Conservation (phyloP, 2,113 vertebrate genomes). For the Psephotus haematonotus region DNA sequence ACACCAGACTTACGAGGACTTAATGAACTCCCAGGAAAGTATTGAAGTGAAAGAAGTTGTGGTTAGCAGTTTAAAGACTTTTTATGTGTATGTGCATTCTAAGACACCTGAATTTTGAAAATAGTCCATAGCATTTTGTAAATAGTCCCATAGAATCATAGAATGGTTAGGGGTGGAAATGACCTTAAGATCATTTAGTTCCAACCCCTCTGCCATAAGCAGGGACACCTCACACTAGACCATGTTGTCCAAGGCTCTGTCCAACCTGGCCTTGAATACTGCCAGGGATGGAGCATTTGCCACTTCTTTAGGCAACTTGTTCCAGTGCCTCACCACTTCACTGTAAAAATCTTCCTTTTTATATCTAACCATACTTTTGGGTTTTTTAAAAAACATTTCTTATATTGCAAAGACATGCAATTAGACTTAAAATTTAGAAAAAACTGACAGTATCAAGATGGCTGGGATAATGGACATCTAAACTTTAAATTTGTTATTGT, state of each 20-base stretch:
- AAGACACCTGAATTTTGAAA: not conserved
- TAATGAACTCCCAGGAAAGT: not conserved
- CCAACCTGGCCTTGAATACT: not conserved
- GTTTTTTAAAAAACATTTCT: not conserved
- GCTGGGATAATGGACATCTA: not conserved
- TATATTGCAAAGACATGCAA: not conserved
- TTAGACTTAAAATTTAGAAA: not conserved
- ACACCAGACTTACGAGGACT: not conserved
- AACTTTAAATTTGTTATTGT: not conserved
- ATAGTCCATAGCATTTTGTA: not conserved
- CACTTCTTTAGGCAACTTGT: not conserved
- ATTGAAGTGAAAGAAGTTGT: not conserved
- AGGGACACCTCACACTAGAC: not conserved
- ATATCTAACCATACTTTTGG: not conserved
- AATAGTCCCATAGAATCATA: not conserved
- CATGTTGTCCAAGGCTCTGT: not conserved
- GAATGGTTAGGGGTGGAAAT: not conserved
- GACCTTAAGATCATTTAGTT: not conserved
- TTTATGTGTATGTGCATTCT: not conserved
- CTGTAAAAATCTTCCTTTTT: not conserved
- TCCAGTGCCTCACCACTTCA: not conserved
- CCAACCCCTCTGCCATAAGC: not conserved
- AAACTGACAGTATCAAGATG: not conserved
- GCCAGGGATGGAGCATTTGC: not conserved
- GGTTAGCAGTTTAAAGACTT: not conserved